Base-by-base conservation (phyloP, 2,113 vertebrate genomes). In the Cynopterus brachyotis region DNA sequence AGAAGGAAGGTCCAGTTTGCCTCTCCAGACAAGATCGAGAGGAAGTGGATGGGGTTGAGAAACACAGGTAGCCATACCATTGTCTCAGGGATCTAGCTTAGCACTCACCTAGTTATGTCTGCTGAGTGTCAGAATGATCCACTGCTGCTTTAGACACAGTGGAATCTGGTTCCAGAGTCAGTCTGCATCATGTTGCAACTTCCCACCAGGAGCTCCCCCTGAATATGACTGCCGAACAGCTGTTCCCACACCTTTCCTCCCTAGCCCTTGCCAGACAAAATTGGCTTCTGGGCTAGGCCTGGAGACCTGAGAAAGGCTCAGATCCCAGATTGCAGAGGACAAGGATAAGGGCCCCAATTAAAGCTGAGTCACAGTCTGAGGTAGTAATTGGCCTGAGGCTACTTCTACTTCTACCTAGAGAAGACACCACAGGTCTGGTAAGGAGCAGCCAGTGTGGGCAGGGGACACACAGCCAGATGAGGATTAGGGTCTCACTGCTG, bases 251-350 rank as follows among this genome's bases (percentile, higher is more conserved):
- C 30, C 35, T 62, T 15, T 24, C 37, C 17, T 45, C 20, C 45
- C 37, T 94, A 70, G 59, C 47, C 59, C 17, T 32, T 91, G 81
- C 37, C 67, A 97, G 96, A 80, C 53, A 94, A 89, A 57, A 82
- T 32, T 55, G 37, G 62, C 64, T 78, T 35, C 76, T 79, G 50
- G 24, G 90, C 59, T 95, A 69, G 64, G 55, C 20, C 57, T 89
- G 6, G 73, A 53, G 50, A 87, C 9, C 66, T 19, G 2, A 93
- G 83, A 86, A 92, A 95, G 73, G 32, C 67, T 96, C 84, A 86
- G 62, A 95, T 86, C 26, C 79, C 62, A 83, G 86, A 90, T 53
- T 47, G n/a, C 82, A 95, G 47, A 87, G 45, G 73, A 80, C 40
- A 92, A 89, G 47, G 66, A 92, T 57, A 42, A 92, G 84, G n/a